Evolutionary conservation across 2,888 invertebrate species (phyloP).

Genomic region (Hipparchia semele): DNA sequence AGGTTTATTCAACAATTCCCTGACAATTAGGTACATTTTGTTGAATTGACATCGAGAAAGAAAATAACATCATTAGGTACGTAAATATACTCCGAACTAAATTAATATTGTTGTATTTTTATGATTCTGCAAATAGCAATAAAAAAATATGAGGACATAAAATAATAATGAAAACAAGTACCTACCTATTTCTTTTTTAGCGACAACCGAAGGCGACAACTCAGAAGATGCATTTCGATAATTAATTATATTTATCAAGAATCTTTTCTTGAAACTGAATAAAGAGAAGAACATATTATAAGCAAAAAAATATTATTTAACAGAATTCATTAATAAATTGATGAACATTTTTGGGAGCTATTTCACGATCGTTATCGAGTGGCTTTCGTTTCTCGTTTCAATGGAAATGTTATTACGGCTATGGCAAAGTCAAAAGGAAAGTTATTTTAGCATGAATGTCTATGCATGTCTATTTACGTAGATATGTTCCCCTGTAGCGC

Average conservation of each 20-base stretch:
- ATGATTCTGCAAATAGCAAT: background rate
- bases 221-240: slow-evolving; percentile 6
- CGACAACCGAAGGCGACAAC: background rate
- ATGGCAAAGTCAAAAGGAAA: too few species aligned
- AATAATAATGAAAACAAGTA: background rate
- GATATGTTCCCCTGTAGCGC: too few species aligned
- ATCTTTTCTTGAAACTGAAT: slow-evolving; percentile 4
- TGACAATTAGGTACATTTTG: background rate
- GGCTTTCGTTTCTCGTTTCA: background rate
- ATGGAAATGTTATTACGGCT: background rate
- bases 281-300: background rate
- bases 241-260: background rate
- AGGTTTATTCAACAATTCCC: background rate
- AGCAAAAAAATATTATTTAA: slow-evolving; percentile 7
- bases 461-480: too few species aligned
- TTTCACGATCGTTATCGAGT: background rate
- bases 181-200: too few species aligned
- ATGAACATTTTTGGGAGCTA: background rate
- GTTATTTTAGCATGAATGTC: too few species aligned
- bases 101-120: background rate
- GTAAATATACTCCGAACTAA: background rate
- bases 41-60: slow-evolving; percentile 5
- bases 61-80: background rate
- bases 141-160: slow-evolving; percentile 3
- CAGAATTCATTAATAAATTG: slow-evolving; percentile 6